Evolutionary conservation across 1,140 invertebrate genomes (phyloP), one percentile per base, ranked within the genome.

Genomic region (Drosophila lini): DNA sequence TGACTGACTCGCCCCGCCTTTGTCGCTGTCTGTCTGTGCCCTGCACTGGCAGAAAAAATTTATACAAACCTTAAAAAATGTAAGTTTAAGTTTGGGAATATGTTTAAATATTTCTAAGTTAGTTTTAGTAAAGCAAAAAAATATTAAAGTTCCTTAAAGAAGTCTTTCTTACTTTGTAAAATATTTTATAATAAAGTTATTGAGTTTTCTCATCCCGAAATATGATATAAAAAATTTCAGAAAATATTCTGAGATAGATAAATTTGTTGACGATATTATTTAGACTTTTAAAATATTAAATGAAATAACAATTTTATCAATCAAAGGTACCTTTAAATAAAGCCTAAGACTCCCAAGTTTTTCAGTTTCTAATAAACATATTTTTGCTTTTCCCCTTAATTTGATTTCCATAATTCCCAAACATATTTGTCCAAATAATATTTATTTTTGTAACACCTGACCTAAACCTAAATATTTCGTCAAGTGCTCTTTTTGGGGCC

Each of bases 1-100:
- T 77, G 71, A 58, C 61, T 76, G 74, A 44, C 71, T 76, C 45
- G 62, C 36, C 31, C 10, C 31, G 50, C 41, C 22, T 57, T 19
- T 10, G 31, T 36, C 25, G 36, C 13, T 61, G 56, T 41, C 70
- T 58, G 60, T 47, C 8, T 34, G 38, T 58, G 60, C 16, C 8
- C 41, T 65, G 60, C 68, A 71, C 64, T 56, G 15, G 5, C 3
- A 55, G 7, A 22, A 57, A 70, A 69, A 45, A 41, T 10, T 16
- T 16, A 8, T 25, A 19, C 11, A 13, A 28, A 2, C n/a, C 16
- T 19, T 50, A 1, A 1, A 32, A 9, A 16, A 32, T 19, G 0
- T 1, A 13, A 7, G 13, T 22, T 22, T 7, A 6, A 0, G 3
- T 36, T 36, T 36, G 10, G 4, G 16, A 22, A 13, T 13, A 13